Percentiles rank a stretch among this genome's conserved stretches.
phyloP scores from a whole-genome alignment of 2,888 invertebrate species.

The Anthrax anthrax region DNA sequence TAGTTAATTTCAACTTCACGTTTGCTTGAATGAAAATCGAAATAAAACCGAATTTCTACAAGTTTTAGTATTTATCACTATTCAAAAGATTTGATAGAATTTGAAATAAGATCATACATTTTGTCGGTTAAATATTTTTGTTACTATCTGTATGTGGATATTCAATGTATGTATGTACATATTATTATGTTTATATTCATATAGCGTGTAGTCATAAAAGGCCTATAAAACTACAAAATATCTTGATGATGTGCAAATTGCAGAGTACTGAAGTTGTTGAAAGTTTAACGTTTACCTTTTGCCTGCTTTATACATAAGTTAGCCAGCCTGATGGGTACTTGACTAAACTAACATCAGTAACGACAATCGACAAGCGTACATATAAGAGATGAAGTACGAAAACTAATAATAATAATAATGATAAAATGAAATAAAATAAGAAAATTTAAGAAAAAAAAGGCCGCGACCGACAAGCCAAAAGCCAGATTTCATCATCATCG shows the following conservation, averaged over 20 bases:
- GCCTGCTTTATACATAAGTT: not conserved
- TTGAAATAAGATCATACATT: too few species aligned
- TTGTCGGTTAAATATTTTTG: too few species aligned
- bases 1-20: too few species aligned
- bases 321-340: not conserved
- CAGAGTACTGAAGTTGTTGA: slow-evolving; percentile 4
- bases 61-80: too few species aligned
- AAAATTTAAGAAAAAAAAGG: not conserved
- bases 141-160: too few species aligned
- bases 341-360: not conserved
- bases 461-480: not conserved
- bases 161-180: too few species aligned
- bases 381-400: not conserved
- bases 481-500: not conserved
- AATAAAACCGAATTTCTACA: too few species aligned
- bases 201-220: not conserved
- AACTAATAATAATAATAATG: not conserved
- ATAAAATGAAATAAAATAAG: not conserved
- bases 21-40: too few species aligned
- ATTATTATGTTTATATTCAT: too few species aligned
- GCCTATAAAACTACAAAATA: slow-evolving; percentile 7
- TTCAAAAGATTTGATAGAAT: too few species aligned
- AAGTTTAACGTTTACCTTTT: not conserved
- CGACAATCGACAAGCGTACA: not conserved
- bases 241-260: slow-evolving; percentile 9